These are phyloP conservation scores for Teinopalpus imperialis DNA, from an alignment of 2,888 invertebrate species.

Conservation along the genomic window DNA sequence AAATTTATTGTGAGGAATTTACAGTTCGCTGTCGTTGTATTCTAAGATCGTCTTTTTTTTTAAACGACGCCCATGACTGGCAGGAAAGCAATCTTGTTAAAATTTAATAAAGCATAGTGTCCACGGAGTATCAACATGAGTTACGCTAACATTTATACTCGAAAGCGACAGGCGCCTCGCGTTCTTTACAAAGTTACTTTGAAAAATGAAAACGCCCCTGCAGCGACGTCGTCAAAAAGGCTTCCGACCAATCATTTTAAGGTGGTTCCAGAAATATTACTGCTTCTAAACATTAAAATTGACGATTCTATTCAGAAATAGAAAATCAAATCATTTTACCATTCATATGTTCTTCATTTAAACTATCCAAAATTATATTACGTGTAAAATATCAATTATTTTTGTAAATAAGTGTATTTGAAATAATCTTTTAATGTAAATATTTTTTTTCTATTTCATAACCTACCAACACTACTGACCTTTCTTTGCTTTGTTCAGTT, in stretches of 20 bases:
- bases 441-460: neutral
- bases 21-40: neutral
- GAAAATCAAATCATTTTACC: too few species aligned
- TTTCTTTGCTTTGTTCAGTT: too few species aligned
- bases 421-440: neutral
- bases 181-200: slow-evolving; percentile 46
- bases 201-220: slow-evolving; percentile 55
- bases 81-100: slow-evolving; percentile 30
- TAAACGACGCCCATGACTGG: neutral
- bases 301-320: too few species aligned
- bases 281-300: slow-evolving; percentile 38
- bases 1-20: slow-evolving; percentile 12
- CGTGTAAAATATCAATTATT: too few species aligned
- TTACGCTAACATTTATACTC: slow-evolving; percentile 27
- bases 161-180: slow-evolving; percentile 30
- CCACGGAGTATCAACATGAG: slow-evolving; percentile 18
- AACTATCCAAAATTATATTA: too few species aligned
- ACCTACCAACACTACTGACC: too few species aligned
- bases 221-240: slow-evolving; percentile 44
- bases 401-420: too few species aligned
- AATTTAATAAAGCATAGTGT: slow-evolving; percentile 36
- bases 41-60: neutral
- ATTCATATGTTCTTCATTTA: too few species aligned
- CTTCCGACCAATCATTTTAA: slow-evolving; percentile 52
- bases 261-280: slow-evolving; percentile 49